A percentile compares a stretch with the other conserved stretches of the same genome.
These are phyloP conservation scores for Poeciliopsis paucimaculata DNA, from an alignment of 2,797 vertebrate species.

Conservation along the genomic window DNA sequence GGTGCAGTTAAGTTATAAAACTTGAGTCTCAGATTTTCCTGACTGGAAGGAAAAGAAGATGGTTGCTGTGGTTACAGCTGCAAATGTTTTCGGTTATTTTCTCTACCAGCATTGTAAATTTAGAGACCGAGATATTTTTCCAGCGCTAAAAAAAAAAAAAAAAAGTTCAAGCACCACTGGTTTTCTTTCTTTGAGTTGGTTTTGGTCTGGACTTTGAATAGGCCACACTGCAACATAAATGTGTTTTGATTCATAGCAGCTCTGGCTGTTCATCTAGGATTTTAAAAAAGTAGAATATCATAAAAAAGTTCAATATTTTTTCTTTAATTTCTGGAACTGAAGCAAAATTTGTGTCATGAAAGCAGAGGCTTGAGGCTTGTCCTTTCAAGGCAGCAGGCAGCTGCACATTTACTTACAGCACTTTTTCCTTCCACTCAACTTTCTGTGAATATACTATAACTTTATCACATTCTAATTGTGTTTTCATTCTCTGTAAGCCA, in stretches of 20 bases:
- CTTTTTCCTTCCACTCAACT: no score
- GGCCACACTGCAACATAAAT: neutral
- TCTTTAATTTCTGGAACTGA: no score
- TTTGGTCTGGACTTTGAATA: neutral
- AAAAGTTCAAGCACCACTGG: neutral
- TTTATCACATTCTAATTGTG: no score
- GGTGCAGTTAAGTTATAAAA: neutral
- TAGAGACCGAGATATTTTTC: neutral
- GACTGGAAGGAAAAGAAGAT: neutral
- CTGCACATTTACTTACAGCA: no score
- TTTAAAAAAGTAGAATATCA: no score
- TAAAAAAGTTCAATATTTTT: no score
- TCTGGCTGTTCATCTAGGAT: neutral
- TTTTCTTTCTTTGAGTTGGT: neutral
- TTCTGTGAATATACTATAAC: no score
- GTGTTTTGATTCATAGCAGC: neutral
- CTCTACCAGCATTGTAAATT: neutral
- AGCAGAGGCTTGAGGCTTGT: no score
- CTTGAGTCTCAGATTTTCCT: neutral
- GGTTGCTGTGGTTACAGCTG: neutral
- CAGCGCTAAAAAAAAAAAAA: neutral
- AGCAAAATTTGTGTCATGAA: no score
- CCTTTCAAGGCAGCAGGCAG: no score
- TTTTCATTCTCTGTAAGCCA: no score
- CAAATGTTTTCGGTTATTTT: neutral